These are phyloP conservation scores for Lottia gigantea DNA, from an alignment of 2,888 invertebrate species.

Conservation along the genomic window DNA sequence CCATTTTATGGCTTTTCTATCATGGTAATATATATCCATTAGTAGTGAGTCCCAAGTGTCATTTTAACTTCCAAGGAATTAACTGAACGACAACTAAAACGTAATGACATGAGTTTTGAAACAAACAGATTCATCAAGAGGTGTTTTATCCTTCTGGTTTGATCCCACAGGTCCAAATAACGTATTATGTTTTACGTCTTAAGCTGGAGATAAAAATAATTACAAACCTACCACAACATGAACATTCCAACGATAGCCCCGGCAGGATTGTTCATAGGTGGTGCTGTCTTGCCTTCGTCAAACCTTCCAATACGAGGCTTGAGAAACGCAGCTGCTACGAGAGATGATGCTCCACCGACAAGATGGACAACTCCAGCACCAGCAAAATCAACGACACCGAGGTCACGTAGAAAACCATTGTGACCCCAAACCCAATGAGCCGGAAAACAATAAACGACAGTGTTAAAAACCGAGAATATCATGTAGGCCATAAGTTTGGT, in stretches of 20 bases:
- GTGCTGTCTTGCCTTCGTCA: conserved; percentile 35
- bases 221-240: conserved; percentile 59
- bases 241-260: conserved; percentile 63
- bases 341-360: conserved; percentile 61
- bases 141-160: no score
- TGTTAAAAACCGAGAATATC: conserved; percentile 61
- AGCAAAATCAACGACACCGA: conserved; percentile 49
- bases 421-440: conserved; percentile 68
- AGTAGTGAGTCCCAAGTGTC: no score
- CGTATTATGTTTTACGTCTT: no score
- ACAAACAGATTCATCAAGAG: no score
- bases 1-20: no score
- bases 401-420: conserved; percentile 53
- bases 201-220: neutral
- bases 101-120: no score
- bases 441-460: conserved; percentile 64
- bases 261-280: conserved; percentile 57
- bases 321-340: conserved; percentile 62
- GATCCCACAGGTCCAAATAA: no score
- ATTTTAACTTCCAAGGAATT: no score
- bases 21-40: no score
- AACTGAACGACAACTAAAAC: no score
- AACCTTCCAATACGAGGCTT: conserved; percentile 59
- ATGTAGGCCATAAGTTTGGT: conserved; percentile 62
- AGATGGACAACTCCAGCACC: conserved; percentile 67